Evolutionary conservation across 2,888 invertebrate genomes (phyloP).

Genomic region (Parascotia fuliginaria): DNA sequence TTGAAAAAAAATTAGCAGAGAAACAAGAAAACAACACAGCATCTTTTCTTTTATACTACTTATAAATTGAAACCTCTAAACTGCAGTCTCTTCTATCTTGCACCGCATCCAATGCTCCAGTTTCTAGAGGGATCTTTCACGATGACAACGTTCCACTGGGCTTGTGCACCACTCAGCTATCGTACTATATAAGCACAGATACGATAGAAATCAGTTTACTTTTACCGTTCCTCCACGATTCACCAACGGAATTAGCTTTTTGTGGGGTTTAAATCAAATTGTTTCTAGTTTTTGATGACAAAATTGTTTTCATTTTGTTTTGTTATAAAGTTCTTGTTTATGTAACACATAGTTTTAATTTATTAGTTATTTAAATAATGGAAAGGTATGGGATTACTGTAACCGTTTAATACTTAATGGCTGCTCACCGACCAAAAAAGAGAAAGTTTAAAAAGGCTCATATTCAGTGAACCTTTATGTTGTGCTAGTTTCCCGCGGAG

Average conservation of each 20-base stretch:
- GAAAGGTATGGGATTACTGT: no score
- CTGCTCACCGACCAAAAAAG: no score
- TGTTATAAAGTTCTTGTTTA: no score
- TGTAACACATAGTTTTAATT: no score
- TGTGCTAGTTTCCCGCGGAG: no score
- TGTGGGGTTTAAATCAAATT: background rate
- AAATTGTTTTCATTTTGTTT: background rate
- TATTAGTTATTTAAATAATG: no score
- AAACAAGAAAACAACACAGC: no score
- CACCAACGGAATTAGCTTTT: conserved; percentile 11
- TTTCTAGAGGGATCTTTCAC: conserved; percentile 47
- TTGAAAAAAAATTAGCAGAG: no score
- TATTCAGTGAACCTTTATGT: no score
- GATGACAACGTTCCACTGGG: conserved; percentile 50
- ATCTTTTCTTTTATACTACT: no score
- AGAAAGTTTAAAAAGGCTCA: no score
- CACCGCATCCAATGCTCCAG: conserved; percentile 38
- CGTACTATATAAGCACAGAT: conserved; percentile 29
- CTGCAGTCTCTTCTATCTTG: background rate
- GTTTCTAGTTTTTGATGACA: background rate
- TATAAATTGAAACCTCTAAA: background rate
- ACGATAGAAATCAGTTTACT: conserved; percentile 40
- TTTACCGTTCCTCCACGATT: background rate
- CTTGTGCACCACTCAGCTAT: conserved; percentile 42
- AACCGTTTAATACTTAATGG: no score